Percentiles rank a stretch among this genome's conserved stretches.
These are phyloP conservation scores for Catalaphyllia jardinei DNA, from an alignment of 64 coral and sea anemone species.

Conservation along the genomic window DNA sequence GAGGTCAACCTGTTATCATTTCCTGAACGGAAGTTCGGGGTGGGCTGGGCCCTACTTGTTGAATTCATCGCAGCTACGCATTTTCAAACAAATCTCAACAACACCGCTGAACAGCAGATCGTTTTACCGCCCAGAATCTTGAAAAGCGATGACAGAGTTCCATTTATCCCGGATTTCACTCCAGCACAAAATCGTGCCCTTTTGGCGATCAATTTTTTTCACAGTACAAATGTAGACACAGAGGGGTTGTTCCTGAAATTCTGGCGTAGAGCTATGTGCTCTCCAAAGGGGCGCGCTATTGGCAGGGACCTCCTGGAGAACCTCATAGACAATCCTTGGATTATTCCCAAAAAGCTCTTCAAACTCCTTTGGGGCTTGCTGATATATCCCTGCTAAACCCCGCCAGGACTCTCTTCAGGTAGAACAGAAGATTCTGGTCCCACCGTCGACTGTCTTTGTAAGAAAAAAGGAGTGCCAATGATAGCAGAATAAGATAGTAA, in stretches of 20 bases:
- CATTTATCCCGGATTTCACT: conserved; percentile 71
- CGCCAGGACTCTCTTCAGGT: too few species aligned
- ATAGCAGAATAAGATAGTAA: too few species aligned
- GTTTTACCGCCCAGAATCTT: conserved; percentile 64
- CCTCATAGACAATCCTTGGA: conserved; percentile 35
- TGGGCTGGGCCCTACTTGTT: conserved; percentile 78
- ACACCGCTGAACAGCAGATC: conserved; percentile 62
- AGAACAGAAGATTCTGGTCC: too few species aligned
- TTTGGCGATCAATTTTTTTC: conserved; percentile 64
- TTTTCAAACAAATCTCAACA: conserved; percentile 82
- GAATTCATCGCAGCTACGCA: conserved; percentile 81
- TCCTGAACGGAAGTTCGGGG: conserved; percentile 78
- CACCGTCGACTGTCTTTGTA: too few species aligned
- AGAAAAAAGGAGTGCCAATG: too few species aligned
- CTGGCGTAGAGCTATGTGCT: conserved; percentile 84
- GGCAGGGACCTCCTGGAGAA: conserved; percentile 61
- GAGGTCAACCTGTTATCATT: conserved; percentile 50
- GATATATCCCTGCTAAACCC: conserved; percentile 25
- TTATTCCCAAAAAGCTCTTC: conserved; percentile 32
- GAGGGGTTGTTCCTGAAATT: conserved; percentile 50
- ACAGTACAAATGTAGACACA: conserved; percentile 38
- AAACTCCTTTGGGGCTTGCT: conserved; percentile 63
- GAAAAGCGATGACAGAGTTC: conserved; percentile 40
- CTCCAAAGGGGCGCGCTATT: conserved; percentile 62
- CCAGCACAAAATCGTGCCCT: conserved; percentile 65